Conservation (phyloP, 2,797 vertebrate species). For the Distichodus sexfasciatus region DNA sequence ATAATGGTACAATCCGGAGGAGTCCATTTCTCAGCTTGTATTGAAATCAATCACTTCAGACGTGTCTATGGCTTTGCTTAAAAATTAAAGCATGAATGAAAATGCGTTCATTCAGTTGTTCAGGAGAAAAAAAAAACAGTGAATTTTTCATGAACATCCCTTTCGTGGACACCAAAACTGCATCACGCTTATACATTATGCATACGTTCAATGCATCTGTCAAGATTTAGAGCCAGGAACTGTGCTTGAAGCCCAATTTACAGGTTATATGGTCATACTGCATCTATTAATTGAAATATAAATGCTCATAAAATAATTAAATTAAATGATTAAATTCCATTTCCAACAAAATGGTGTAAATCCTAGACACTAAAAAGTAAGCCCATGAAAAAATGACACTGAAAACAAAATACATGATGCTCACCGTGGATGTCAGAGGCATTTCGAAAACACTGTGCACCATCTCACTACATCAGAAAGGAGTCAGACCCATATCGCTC, state of each 20-base stretch:
- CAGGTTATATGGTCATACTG: too few relatives aligned
- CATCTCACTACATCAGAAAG: constrained; percentile 43
- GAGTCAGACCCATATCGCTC: constrained; percentile 20
- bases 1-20: background rate
- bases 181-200: too few relatives aligned
- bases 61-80: background rate
- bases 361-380: too few relatives aligned
- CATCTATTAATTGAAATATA: too few relatives aligned
- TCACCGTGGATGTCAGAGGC: constrained; percentile 48
- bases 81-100: background rate
- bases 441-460: constrained; percentile 43
- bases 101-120: background rate
- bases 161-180: too few relatives aligned
- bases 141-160: too few relatives aligned
- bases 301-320: too few relatives aligned
- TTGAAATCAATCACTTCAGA: background rate
- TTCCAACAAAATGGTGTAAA: too few relatives aligned
- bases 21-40: background rate
- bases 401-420: constrained; percentile 7
- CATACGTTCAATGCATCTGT: too few relatives aligned
- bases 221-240: too few relatives aligned
- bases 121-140: background rate
- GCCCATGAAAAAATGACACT: background rate
- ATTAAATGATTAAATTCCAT: too few relatives aligned
- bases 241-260: too few relatives aligned